Conservation (phyloP, 2,113 vertebrate species). For the Lasiurus borealis region DNA sequence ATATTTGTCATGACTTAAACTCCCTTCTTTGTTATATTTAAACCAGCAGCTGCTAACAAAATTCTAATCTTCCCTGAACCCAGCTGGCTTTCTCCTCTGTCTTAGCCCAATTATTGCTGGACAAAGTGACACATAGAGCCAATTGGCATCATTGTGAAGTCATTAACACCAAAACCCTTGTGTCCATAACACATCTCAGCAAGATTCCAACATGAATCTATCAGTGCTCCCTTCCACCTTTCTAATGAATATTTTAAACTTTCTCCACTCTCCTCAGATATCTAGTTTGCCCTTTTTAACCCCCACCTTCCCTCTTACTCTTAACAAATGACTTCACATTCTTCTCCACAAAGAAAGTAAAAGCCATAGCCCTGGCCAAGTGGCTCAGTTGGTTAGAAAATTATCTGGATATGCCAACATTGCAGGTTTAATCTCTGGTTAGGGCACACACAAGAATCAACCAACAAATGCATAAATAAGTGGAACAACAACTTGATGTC, state of each 20-base stretch:
- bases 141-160: background rate
- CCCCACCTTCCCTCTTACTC: background rate
- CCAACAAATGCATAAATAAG: background rate
- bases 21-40: background rate
- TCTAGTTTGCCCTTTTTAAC: background rate
- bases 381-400: background rate
- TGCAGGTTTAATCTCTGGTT: background rate
- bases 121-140: background rate
- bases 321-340: background rate
- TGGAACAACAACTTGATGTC: background rate
- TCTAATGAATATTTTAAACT: background rate
- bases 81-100: background rate
- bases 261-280: background rate
- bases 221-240: background rate
- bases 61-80: background rate
- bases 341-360: background rate
- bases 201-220: background rate
- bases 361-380: background rate
- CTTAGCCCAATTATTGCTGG: background rate
- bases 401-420: background rate
- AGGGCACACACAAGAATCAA: background rate
- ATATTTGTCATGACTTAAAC: background rate
- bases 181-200: background rate
- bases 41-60: background rate
- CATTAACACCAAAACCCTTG: background rate